Percentiles rank a stretch among this genome's conserved stretches.
Conservation (phyloP, 2,113 vertebrate genomes). For the Scomber scombrus region DNA sequence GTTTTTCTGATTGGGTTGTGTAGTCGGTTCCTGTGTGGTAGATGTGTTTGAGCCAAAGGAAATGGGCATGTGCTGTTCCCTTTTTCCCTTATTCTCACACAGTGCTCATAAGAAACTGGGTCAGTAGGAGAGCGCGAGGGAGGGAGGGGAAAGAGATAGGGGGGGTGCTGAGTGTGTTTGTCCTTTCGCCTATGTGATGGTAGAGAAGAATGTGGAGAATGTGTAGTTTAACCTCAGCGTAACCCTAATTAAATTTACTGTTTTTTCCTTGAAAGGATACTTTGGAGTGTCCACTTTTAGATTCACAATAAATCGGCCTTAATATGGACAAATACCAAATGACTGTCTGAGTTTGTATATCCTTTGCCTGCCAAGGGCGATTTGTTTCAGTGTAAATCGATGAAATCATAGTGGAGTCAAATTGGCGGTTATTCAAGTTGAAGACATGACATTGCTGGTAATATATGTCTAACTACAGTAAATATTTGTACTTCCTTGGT, state of each 20-base stretch:
- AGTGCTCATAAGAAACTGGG: conserved; percentile 72
- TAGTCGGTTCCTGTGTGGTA: conserved; percentile 55
- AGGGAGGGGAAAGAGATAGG: conserved; percentile 17
- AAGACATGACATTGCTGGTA: conserved; percentile 16
- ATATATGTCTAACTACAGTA: conserved; percentile 37
- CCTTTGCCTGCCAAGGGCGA: conserved; percentile 18
- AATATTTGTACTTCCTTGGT: conserved; percentile 62
- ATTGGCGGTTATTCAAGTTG: conserved; percentile 30
- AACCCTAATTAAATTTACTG: conserved; percentile 46
- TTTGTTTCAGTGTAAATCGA: conserved; percentile 45
- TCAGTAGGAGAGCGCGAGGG: conserved; percentile 71
- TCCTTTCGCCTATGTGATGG: conserved; percentile 63
- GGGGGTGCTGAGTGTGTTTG: conserved; percentile 37
- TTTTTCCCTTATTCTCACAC: conserved; percentile 59
- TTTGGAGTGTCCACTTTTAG: conserved; percentile 23
- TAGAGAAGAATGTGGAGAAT: conserved; percentile 66
- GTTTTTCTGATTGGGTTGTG: conserved; percentile 41
- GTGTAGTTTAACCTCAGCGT: conserved; percentile 57
- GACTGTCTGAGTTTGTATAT: conserved; percentile 46
- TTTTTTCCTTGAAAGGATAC: conserved; percentile 66
- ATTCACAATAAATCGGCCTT: conserved; percentile 37
- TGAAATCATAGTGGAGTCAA: conserved; percentile 21
- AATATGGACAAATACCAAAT: conserved; percentile 68
- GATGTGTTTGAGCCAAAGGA: conserved; percentile 71
- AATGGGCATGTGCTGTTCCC: conserved; percentile 67